A percentile compares a stretch with the other conserved stretches of the same genome.
phyloP scores from a whole-genome alignment of 1,140 invertebrate species.

The Myzus persicae region DNA sequence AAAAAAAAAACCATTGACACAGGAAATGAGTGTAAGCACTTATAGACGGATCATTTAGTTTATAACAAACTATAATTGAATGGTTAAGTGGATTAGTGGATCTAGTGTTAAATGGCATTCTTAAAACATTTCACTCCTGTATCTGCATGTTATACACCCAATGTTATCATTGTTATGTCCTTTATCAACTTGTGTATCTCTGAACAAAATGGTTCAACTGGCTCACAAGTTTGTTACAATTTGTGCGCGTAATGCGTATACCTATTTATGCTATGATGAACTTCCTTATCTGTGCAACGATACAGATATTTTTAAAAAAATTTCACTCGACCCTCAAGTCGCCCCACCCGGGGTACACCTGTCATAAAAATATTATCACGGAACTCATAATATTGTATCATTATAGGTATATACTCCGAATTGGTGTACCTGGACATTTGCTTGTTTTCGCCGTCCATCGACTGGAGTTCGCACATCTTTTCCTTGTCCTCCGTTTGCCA shows the following conservation, averaged over 20 bases:
- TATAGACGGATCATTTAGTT: neutral
- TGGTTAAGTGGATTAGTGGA: neutral
- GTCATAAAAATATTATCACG: neutral
- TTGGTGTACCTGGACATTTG: slow-evolving; percentile 42
- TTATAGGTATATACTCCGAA: neutral
- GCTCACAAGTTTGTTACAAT: neutral
- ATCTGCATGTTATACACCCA: neutral
- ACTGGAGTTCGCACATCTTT: slow-evolving; percentile 80
- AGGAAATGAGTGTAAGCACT: neutral
- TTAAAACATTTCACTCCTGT: neutral
- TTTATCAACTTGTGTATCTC: neutral
- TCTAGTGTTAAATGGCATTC: neutral
- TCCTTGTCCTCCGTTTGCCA: slow-evolving; percentile 80
- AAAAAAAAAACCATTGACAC: neutral
- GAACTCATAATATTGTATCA: neutral
- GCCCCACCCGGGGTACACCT: neutral
- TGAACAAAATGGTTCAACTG: neutral
- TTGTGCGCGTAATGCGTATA: too few relatives aligned
- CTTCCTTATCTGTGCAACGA: neutral
- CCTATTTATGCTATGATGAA: too few relatives aligned
- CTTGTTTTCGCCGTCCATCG: slow-evolving; percentile 69
- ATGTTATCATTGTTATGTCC: neutral
- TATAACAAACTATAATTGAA: neutral
- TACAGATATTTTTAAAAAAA: neutral
- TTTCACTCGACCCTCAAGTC: neutral